A percentile compares a stretch with the other conserved stretches of the same genome.
Conservation (phyloP, 1,140 invertebrate species). For the Phocides pigmalion region DNA sequence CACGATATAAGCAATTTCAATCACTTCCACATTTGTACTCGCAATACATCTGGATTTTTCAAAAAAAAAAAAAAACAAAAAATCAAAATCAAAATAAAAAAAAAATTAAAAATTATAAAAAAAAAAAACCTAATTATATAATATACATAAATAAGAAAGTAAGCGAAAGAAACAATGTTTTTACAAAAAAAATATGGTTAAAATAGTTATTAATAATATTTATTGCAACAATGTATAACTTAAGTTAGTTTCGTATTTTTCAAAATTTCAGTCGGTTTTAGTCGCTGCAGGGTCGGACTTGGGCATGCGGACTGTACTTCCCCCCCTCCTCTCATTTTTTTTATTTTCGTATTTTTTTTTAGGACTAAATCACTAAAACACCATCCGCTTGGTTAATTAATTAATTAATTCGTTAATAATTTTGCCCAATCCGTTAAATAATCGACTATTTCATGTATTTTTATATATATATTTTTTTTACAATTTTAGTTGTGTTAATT, state of each 20-base stretch:
- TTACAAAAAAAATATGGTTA: constrained; percentile 38
- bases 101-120: constrained; percentile 41
- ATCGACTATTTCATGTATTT: constrained; percentile 22
- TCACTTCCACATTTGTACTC: constrained; percentile 30
- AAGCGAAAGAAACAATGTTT: constrained; percentile 38
- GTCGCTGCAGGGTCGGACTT: constrained; percentile 5
- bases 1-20: constrained; percentile 16
- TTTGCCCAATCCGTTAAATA: constrained; percentile 1
- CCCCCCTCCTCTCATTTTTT: background rate
- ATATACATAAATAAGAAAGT: constrained; percentile 49
- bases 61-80: constrained; percentile 26
- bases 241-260: constrained; percentile 19
- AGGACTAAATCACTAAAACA: no score
- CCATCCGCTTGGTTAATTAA: no score
- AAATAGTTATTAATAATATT: constrained; percentile 38
- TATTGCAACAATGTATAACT: constrained; percentile 46
- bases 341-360: no score
- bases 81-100: constrained; percentile 16
- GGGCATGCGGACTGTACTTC: background rate
- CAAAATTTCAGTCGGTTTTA: constrained; percentile 28
- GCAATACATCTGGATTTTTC: constrained; percentile 16
- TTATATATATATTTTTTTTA: no score
- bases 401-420: background rate
- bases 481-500: constrained; percentile 24
- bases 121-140: constrained; percentile 43